phyloP scores from a whole-genome alignment of 1,140 invertebrate species.

The Drosophila murphyi region DNA sequence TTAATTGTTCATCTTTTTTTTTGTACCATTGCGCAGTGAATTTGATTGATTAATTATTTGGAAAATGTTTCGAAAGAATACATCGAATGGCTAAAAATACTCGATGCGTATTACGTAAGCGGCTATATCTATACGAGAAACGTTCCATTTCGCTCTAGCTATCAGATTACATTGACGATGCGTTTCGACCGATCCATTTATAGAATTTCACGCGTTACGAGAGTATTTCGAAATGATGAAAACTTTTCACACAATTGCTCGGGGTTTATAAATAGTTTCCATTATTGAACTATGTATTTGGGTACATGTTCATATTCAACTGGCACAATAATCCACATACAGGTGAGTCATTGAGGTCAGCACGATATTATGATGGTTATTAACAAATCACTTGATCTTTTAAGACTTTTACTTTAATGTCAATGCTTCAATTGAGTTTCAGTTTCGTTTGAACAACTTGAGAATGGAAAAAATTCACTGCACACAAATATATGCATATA shows the following conservation, averaged over 20 bases:
- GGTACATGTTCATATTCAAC: conserved; percentile 11
- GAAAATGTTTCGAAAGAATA: conserved; percentile 1
- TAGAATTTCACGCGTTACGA: conserved; percentile 53
- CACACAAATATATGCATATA: conserved; percentile 50
- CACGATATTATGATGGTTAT: conserved; percentile 14
- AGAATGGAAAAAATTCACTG: conserved; percentile 58
- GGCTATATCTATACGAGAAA: conserved; percentile 24
- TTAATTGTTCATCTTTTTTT: background rate
- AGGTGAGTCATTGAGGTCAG: conserved; percentile 43
- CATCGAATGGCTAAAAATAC: conserved; percentile 32
- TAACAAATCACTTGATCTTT: conserved; percentile 34
- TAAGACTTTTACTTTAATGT: conserved; percentile 19
- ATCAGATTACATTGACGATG: conserved; percentile 70
- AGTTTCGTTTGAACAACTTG: conserved; percentile 26
- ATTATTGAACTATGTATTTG: conserved; percentile 23
- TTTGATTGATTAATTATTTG: conserved; percentile 14
- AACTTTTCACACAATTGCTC: conserved; percentile 41
- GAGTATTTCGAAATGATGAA: conserved; percentile 33
- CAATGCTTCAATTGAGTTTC: conserved; percentile 29
- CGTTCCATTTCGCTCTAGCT: conserved; percentile 52
- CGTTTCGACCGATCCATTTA: conserved; percentile 65
- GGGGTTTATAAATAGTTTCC: conserved; percentile 52
- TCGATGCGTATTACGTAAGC: conserved; percentile 62
- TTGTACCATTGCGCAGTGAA: conserved; percentile 14
- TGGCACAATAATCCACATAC: conserved; percentile 48